phyloP scores from a whole-genome alignment of 2,888 invertebrate genomes.

The Mythimna impura region DNA sequence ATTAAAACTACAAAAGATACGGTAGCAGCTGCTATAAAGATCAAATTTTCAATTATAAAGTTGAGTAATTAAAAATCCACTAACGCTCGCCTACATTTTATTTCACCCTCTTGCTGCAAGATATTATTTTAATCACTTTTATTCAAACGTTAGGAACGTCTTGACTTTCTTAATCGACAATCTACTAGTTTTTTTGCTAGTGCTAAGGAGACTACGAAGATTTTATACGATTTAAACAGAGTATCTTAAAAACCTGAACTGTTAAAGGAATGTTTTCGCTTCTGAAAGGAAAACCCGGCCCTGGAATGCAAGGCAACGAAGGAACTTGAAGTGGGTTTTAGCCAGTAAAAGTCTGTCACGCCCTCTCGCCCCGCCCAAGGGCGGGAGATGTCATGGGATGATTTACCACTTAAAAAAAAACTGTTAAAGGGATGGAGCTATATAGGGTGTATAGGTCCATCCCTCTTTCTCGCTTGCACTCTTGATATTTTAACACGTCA shows the following conservation, averaged over 20 bases:
- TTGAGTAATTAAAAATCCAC: conserved; percentile 46
- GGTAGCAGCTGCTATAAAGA: conserved; percentile 33
- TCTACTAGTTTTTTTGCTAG: conserved; percentile 4
- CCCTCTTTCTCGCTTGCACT: too few relatives aligned
- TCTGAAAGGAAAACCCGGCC: too few relatives aligned
- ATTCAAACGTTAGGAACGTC: conserved; percentile 25
- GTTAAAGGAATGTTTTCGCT: too few relatives aligned
- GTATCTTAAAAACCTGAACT: background rate
- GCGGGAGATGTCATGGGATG: too few relatives aligned
- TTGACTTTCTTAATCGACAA: conserved; percentile 36
- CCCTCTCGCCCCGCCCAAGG: too few relatives aligned
- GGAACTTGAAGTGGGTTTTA: too few relatives aligned
- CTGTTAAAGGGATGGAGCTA: too few relatives aligned
- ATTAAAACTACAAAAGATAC: conserved; percentile 8
- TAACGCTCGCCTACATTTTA: conserved; percentile 29
- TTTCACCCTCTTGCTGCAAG: conserved; percentile 15
- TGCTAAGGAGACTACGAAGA: background rate
- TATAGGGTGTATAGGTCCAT: too few relatives aligned
- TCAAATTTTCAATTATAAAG: conserved; percentile 45
- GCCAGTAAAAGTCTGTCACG: too few relatives aligned
- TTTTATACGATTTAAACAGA: background rate
- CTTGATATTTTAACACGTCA: too few relatives aligned
- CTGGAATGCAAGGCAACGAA: too few relatives aligned
- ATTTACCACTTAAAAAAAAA: too few relatives aligned
- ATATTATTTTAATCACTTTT: conserved; percentile 50